These are phyloP conservation scores for Cryptophagus acutangulus DNA, from an alignment of 2,888 invertebrate genomes.

Conservation along the genomic window DNA sequence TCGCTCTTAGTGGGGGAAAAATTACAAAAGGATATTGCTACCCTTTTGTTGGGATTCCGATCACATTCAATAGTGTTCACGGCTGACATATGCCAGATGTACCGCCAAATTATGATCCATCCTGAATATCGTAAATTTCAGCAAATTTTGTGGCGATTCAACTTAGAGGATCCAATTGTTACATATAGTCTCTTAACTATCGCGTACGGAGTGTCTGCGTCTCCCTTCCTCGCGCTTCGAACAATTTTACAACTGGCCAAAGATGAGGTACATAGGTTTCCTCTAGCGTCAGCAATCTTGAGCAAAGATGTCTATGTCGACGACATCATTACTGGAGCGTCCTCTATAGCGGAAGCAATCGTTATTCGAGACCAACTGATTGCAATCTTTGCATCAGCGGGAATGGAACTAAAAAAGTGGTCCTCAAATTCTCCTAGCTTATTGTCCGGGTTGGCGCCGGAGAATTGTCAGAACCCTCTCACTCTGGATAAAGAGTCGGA, in stretches of 20 bases:
- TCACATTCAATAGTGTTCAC: conserved; percentile 12
- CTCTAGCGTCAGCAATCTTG: conserved; percentile 7
- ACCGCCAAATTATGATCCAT: no score
- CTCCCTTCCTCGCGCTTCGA: conserved; percentile 11
- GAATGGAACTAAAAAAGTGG: conserved; percentile 8
- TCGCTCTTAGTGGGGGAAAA: conserved; percentile 14
- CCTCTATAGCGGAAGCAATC: conserved; percentile 1
- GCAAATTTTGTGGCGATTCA: conserved; percentile 7
- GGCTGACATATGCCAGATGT: no score
- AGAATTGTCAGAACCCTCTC: conserved; percentile 5
- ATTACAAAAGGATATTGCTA: conserved; percentile 13
- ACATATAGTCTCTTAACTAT: conserved; percentile 9
- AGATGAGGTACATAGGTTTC: conserved; percentile 1
- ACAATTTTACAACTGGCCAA: conserved; percentile 7
- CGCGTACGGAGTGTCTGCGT: conserved; percentile 9
- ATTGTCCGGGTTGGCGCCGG: conserved; percentile 9
- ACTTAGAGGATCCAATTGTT: conserved; percentile 1
- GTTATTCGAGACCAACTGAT: conserved; percentile 3
- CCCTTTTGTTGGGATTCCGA: conserved; percentile 13
- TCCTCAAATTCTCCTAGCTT: conserved; percentile 2
- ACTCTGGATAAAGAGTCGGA: conserved; percentile 11
- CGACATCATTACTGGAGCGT: conserved; percentile 7
- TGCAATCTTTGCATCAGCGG: not conserved
- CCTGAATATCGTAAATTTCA: conserved; percentile 16
- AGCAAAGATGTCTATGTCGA: conserved; percentile 1